Conservation (phyloP, 2,797 vertebrate genomes). For the Mormyrops attenuatus region DNA sequence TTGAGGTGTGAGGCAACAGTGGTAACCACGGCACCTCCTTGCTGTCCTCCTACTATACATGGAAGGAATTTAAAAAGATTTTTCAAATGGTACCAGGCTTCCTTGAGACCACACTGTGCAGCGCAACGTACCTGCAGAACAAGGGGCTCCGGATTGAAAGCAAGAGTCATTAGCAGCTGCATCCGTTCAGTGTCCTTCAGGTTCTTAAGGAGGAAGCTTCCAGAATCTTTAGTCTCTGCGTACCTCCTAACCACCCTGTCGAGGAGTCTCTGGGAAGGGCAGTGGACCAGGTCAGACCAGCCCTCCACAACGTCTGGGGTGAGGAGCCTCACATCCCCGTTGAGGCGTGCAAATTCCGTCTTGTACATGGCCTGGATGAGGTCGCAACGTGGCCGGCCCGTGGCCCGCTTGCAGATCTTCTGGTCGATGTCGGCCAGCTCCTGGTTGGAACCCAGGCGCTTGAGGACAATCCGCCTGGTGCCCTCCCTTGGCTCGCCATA, state of each 20-base stretch:
- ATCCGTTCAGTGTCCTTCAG: conserved; percentile 97
- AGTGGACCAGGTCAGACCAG: conserved; percentile 97
- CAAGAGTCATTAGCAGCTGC: conserved; percentile 92
- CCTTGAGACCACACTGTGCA: not conserved
- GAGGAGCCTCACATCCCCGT: conserved; percentile 92
- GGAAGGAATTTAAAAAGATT: not conserved
- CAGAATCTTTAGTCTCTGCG: conserved; percentile 96
- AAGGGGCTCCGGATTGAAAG: conserved; percentile 89
- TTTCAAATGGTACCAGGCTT: not conserved
- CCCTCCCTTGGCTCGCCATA: conserved; percentile 95
- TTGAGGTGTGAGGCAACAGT: not conserved
- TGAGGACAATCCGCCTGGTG: conserved; percentile 88
- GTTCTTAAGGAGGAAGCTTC: conserved; percentile 95
- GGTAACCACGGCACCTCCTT: not conserved
- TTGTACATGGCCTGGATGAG: conserved; percentile 92
- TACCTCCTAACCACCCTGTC: conserved; percentile 93
- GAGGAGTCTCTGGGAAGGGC: conserved; percentile 93
- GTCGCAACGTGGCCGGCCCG: conserved; percentile 88
- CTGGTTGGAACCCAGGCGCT: conserved; percentile 89
- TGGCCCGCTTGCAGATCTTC: conserved; percentile 94
- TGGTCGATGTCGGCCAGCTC: conserved; percentile 93
- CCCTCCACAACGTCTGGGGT: conserved; percentile 95
- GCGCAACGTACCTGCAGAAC: conserved; percentile 74
- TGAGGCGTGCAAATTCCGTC: conserved; percentile 91
- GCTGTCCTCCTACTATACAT: not conserved